phyloP scores from a whole-genome alignment of 2,797 vertebrate genomes.

The Poecilia velifera region DNA sequence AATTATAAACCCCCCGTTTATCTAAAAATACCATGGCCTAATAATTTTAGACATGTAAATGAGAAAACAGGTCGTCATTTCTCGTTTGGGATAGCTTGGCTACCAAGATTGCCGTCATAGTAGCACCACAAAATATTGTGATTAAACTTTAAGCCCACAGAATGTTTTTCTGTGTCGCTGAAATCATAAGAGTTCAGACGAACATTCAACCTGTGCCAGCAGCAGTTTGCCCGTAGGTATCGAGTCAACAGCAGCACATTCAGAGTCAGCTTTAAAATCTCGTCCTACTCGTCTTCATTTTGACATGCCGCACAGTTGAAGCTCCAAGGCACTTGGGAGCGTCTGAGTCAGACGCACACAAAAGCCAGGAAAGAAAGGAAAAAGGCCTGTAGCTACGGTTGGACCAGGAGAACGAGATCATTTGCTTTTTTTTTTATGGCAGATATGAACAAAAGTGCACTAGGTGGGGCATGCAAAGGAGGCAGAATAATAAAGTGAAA shows the following conservation, averaged over 20 bases:
- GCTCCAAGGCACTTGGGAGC: not conserved
- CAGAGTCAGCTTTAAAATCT: conserved; percentile 33
- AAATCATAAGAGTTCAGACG: not conserved
- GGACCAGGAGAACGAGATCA: conserved; percentile 55
- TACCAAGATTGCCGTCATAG: not conserved
- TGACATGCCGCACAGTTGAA: not conserved
- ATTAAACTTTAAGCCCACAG: too few relatives aligned
- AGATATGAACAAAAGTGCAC: conserved; percentile 21
- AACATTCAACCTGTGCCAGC: not conserved
- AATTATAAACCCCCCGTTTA: not conserved
- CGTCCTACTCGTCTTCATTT: conserved; percentile 42
- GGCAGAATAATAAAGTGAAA: conserved; percentile 38
- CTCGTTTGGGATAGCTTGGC: not conserved
- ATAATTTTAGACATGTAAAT: not conserved
- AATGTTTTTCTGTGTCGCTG: not conserved
- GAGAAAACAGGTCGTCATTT: not conserved
- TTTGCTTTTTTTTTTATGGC: conserved; percentile 29
- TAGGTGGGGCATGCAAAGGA: conserved; percentile 34
- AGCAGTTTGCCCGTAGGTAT: conserved; percentile 30
- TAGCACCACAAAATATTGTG: too few relatives aligned
- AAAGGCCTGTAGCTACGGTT: conserved; percentile 25
- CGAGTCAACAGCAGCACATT: conserved; percentile 3
- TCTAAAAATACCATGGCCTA: not conserved
- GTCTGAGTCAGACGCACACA: conserved; percentile 32
- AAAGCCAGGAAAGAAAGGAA: not conserved